phyloP scores from a whole-genome alignment of 2,888 invertebrate genomes.

The Cacoxenus indagator region DNA sequence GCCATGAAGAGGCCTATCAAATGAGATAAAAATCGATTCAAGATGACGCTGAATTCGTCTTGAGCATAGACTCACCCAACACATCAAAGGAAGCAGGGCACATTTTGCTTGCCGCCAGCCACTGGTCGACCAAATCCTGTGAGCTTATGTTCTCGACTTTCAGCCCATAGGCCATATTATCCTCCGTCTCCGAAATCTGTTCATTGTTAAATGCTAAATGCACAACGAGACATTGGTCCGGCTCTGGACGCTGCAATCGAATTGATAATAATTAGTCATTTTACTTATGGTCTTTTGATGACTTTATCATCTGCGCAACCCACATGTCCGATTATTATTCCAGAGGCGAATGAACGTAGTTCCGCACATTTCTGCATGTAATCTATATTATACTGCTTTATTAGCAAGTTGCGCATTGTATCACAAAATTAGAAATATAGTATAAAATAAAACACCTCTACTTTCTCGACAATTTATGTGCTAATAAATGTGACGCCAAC shows the following conservation, averaged over 20 bases:
- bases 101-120: slow-evolving; percentile 89
- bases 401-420: slow-evolving; percentile 76
- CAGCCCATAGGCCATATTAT: slow-evolving; percentile 39
- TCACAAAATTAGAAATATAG: background rate
- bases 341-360: slow-evolving; percentile 77
- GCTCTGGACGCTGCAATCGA: slow-evolving; percentile 71
- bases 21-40: background rate
- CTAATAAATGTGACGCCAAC: too few species aligned
- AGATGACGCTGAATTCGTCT: too few species aligned
- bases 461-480: background rate
- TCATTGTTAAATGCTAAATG: slow-evolving; percentile 85
- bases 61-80: slow-evolving; percentile 74
- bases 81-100: slow-evolving; percentile 91
- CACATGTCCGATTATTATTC: slow-evolving; percentile 87
- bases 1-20: slow-evolving; percentile 80
- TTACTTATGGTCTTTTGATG: slow-evolving; percentile 9
- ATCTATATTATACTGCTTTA: slow-evolving; percentile 78
- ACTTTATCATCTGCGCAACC: slow-evolving; percentile 26
- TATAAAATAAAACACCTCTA: background rate
- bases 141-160: slow-evolving; percentile 57
- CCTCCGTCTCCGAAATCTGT: slow-evolving; percentile 65
- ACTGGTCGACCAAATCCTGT: slow-evolving; percentile 75
- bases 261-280: background rate
- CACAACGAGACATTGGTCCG: slow-evolving; percentile 81
- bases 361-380: slow-evolving; percentile 78